Evolutionary conservation across 1,140 invertebrate genomes (phyloP).

Genomic region (Tetraneura akinire): DNA sequence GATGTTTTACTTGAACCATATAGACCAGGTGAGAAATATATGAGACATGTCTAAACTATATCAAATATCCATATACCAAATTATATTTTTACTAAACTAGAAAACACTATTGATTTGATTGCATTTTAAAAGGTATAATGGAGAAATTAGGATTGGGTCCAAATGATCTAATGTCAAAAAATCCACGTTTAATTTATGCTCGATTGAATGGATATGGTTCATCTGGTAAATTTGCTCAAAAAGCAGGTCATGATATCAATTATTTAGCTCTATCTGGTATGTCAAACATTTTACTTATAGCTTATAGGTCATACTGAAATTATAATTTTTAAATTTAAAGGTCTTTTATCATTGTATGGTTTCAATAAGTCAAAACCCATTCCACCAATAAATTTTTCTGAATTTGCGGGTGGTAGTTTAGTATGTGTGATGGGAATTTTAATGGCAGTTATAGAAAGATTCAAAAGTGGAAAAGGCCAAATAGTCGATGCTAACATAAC

Average conservation of each 20-base stretch:
- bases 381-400: constrained; percentile 86
- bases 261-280: constrained; percentile 85
- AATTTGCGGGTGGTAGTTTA: constrained; percentile 94
- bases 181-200: constrained; percentile 88
- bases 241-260: constrained; percentile 99
- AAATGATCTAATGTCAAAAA: constrained; percentile 69
- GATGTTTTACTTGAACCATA: constrained; percentile 96
- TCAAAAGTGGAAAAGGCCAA: constrained; percentile 76
- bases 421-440: constrained; percentile 89
- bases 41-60: too few relatives aligned
- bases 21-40: constrained; percentile 66
- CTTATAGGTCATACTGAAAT: too few relatives aligned
- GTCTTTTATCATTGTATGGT: constrained; percentile 82
- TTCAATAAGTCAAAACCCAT: constrained; percentile 70
- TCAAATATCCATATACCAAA: too few relatives aligned
- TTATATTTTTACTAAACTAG: too few relatives aligned
- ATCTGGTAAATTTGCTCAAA: constrained; percentile 70
- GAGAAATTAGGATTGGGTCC: constrained; percentile 91
- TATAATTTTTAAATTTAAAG: too few relatives aligned
- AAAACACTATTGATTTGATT: too few relatives aligned
- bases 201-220: constrained; percentile 92
- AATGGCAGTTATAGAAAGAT: constrained; percentile 82
- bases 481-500: constrained; percentile 85
- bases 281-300: too few relatives aligned
- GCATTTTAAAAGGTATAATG: constrained; percentile 75